phyloP scores from a whole-genome alignment of 2,113 vertebrate genomes.

The Hippocampus abdominalis region DNA sequence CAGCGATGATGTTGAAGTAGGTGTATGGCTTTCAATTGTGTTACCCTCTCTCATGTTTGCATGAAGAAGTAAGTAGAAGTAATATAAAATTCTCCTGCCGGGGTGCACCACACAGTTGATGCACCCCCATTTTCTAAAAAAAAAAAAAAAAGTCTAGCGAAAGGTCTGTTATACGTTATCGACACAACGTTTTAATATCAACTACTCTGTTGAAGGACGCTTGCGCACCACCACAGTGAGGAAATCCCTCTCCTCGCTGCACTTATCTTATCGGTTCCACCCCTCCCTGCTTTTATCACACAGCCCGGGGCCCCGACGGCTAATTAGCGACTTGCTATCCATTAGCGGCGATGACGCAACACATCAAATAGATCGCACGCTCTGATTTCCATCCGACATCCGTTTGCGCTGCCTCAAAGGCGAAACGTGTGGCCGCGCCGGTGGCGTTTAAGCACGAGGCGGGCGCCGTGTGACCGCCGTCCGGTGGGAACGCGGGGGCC shows the following conservation, averaged over 20 bases:
- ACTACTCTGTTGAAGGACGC: background rate
- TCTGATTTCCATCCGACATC: conserved; percentile 11
- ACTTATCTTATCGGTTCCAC: conserved; percentile 51
- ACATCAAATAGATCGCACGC: conserved; percentile 55
- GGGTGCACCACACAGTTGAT: too few relatives aligned
- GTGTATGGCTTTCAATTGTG: too few relatives aligned
- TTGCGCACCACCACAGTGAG: background rate
- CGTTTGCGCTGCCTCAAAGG: background rate
- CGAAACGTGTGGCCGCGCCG: background rate
- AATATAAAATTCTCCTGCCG: too few relatives aligned
- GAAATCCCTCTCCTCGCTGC: background rate
- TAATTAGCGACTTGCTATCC: background rate
- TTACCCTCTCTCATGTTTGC: too few relatives aligned
- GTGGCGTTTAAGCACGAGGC: background rate
- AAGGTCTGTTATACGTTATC: too few relatives aligned
- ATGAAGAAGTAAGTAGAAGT: too few relatives aligned
- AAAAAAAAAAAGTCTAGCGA: too few relatives aligned
- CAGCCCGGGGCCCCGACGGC: conserved; percentile 51
- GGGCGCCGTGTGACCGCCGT: background rate
- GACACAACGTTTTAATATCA: too few relatives aligned
- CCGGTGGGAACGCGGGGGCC: conserved; percentile 16
- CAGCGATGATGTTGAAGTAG: too few relatives aligned
- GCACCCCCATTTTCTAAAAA: too few relatives aligned
- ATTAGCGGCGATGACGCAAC: conserved; percentile 44
- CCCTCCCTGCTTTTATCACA: conserved; percentile 62